Evolutionary conservation across 2,888 invertebrate species (phyloP).

Genomic region (Nymphalis c-album): DNA sequence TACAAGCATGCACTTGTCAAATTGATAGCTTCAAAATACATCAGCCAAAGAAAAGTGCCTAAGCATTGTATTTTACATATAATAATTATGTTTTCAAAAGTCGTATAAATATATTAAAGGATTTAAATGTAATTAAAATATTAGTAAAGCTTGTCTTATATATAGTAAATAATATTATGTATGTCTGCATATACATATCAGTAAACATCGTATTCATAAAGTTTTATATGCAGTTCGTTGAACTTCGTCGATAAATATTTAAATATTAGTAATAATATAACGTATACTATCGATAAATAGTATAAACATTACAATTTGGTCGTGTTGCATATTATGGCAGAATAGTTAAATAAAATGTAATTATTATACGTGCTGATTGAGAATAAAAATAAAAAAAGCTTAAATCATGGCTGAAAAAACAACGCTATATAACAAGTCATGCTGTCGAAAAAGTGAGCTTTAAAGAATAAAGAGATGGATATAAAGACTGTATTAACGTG

Average conservation of each 20-base stretch:
- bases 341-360: slow-evolving; percentile 41
- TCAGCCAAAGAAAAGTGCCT: slow-evolving; percentile 77
- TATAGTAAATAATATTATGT: slow-evolving; percentile 3
- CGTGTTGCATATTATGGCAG: slow-evolving; percentile 66
- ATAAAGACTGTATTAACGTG: slow-evolving; percentile 32
- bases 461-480: slow-evolving; percentile 23
- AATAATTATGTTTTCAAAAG: slow-evolving; percentile 65
- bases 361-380: slow-evolving; percentile 35
- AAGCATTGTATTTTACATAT: slow-evolving; percentile 75
- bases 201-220: neutral
- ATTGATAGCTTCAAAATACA: slow-evolving; percentile 50
- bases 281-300: slow-evolving; percentile 39
- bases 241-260: slow-evolving; percentile 8
- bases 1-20: slow-evolving; percentile 75
- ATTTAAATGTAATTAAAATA: slow-evolving; percentile 17
- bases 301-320: slow-evolving; percentile 69
- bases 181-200: slow-evolving; percentile 4
- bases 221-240: neutral
- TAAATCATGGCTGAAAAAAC: slow-evolving; percentile 30
- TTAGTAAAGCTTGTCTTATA: slow-evolving; percentile 24
- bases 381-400: slow-evolving; percentile 26
- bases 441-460: slow-evolving; percentile 30
- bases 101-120: slow-evolving; percentile 29
- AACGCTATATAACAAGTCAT: slow-evolving; percentile 33
- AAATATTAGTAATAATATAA: slow-evolving; percentile 32